Evolutionary conservation across 2,888 invertebrate genomes (phyloP).

Genomic region (Cryptocephalus primarius): DNA sequence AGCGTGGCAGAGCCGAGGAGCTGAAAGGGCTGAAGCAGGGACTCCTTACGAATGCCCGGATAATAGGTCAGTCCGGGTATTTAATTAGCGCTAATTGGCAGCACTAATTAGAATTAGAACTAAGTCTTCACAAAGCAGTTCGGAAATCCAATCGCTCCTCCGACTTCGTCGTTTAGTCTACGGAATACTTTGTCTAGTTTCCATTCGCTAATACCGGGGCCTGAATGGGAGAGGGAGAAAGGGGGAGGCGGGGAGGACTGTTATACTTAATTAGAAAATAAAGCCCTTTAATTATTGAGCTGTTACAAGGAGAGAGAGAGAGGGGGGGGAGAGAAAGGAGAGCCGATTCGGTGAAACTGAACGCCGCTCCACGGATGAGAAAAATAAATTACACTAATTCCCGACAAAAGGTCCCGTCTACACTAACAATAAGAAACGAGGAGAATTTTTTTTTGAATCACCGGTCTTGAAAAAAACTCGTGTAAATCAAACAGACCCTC

Average conservation of each 20-base stretch:
- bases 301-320: too few species aligned
- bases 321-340: too few species aligned
- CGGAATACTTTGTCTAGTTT: conserved; percentile 19
- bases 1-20: too few species aligned
- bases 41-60: conserved; percentile 31
- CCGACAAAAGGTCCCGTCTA: too few species aligned
- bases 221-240: background rate
- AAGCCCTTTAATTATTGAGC: conserved; percentile 5
- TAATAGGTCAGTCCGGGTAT: conserved; percentile 36
- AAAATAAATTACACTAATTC: too few species aligned
- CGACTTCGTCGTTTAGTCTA: conserved; percentile 7
- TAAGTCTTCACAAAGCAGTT: conserved; percentile 36
- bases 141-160: conserved; percentile 30
- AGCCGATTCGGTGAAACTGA: too few species aligned
- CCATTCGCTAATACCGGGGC: conserved; percentile 17
- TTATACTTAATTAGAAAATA: conserved; percentile 15
- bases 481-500: too few species aligned
- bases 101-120: conserved; percentile 37
- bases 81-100: conserved; percentile 38
- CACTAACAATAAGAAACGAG: too few species aligned
- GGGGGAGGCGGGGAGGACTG: background rate
- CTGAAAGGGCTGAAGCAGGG: conserved; percentile 8
- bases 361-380: too few species aligned
- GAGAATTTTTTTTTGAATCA: too few species aligned
- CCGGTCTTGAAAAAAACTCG: too few species aligned